Base-by-base conservation (phyloP, 1,140 invertebrate species). In the Palaemon carinicauda region DNA sequence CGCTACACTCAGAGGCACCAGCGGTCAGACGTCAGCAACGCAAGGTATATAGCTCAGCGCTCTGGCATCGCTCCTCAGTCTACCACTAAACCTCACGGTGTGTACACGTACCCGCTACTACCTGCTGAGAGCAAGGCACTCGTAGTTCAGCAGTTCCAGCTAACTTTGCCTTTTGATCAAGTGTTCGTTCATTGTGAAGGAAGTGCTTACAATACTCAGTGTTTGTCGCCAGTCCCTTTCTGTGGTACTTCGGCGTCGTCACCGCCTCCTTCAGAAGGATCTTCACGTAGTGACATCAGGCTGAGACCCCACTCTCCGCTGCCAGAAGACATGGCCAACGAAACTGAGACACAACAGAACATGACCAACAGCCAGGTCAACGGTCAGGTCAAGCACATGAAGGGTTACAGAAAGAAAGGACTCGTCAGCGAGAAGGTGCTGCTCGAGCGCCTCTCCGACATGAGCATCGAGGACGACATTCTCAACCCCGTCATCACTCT, bases 391-490 rank as follows among this genome's bases (percentile, higher is more conserved):
- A 82, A 87, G 33, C 82, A 82, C 69, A 60, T 84, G 17, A 89
- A 89, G 82, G 88, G 88, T 73, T 89, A 89, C 87, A 41, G 88
- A 19, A 89, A 87, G 82, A 89, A 89, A 24, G 88, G 88, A 1
- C 79, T 89, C n/a, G 82, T 89, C 51, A 88, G 86, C 60, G 88
- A 89, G 54, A 89, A 89, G 73, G 86, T 89, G 51, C 75, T 89
- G 17, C 82, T 89, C 12, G 88, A 89, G 60, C 82, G 88, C 2
- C 88, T 89, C 71, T 89, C 88, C 19, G 88, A 89, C 82, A 89
- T 89, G 88, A 89, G 88, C 86, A 88, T 89, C 82, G 88, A 89
- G 71, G 88, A 89, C 71, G 87, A 82, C 80, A 54, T 89, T 1
- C 77, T 89, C 17, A 89, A 89, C 50, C 88, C 88, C 19, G 88